These are phyloP conservation scores for Hemicentrotus pulcherrimus DNA, from an alignment of 35 echinoderm and acorn worm genomes.

Conservation along the genomic window DNA sequence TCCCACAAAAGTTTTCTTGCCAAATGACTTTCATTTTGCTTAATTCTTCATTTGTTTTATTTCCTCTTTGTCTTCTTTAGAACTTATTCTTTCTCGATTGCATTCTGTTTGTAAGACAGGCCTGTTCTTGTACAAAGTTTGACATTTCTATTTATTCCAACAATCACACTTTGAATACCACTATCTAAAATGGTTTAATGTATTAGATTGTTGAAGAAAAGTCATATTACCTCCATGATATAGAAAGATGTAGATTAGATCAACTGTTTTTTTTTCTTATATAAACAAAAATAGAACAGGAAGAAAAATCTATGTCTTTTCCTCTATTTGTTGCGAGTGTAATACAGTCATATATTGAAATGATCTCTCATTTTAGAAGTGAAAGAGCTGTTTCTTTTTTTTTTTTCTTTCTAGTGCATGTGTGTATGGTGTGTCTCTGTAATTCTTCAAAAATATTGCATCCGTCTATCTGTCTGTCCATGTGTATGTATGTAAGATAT, in stretches of 20 bases:
- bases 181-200: not conserved
- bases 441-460: not conserved
- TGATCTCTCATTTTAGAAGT: not conserved
- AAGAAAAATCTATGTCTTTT: not conserved
- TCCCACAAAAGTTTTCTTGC: constrained; percentile 23
- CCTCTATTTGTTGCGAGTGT: not conserved
- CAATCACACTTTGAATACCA: not conserved
- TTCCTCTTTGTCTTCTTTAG: not conserved
- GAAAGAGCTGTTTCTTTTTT: not conserved
- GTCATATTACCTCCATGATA: not conserved
- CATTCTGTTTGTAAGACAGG: not conserved
- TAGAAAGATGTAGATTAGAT: not conserved
- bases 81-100: not conserved
- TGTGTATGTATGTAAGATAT: constrained; percentile 30
- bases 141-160: constrained; percentile 41
- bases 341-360: not conserved
- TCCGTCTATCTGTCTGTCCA: not conserved
- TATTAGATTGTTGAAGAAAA: not conserved
- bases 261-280: not conserved
- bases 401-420: constrained; percentile 3
- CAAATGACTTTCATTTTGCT: constrained; percentile 41
- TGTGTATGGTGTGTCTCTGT: not conserved
- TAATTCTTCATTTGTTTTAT: not conserved
- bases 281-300: not conserved
- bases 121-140: constrained; percentile 34